phyloP scores from a whole-genome alignment of 2,797 vertebrate genomes.

The Botia kubotai region DNA sequence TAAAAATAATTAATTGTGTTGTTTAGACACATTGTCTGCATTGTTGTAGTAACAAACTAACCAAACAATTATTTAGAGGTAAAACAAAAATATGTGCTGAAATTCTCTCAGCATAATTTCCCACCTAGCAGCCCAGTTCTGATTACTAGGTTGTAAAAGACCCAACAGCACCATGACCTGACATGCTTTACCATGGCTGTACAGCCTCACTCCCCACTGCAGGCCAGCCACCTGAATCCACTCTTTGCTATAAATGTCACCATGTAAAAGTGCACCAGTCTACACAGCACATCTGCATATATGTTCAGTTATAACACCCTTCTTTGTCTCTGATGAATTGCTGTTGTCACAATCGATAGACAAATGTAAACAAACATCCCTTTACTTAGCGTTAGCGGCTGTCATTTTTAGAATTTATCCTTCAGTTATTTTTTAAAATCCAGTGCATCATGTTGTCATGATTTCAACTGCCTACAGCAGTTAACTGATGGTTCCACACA shows the following conservation, averaged over 20 bases:
- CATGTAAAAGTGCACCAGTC: not conserved
- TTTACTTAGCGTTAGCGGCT: not conserved
- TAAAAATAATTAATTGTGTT: too few species aligned
- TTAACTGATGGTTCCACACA: constrained; percentile 29
- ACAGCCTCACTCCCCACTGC: not conserved
- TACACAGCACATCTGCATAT: too few species aligned
- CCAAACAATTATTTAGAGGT: too few species aligned
- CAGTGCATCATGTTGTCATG: constrained; percentile 18
- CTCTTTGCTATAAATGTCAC: not conserved
- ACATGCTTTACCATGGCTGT: too few species aligned
- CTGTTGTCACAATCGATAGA: not conserved
- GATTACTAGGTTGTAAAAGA: too few species aligned
- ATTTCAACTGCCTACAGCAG: constrained; percentile 35
- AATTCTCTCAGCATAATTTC: too few species aligned
- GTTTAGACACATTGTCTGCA: too few species aligned
- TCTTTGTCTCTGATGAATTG: not conserved
- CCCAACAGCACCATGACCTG: too few species aligned
- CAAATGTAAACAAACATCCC: not conserved
- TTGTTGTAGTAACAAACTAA: too few species aligned
- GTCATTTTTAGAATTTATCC: constrained; percentile 12
- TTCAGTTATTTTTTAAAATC: constrained; percentile 31
- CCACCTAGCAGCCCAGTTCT: too few species aligned
- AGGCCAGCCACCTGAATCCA: not conserved
- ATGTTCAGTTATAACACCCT: not conserved
- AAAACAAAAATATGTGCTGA: too few species aligned